phyloP scores from a whole-genome alignment of 2,113 vertebrate genomes.

The Candoia aspera region DNA sequence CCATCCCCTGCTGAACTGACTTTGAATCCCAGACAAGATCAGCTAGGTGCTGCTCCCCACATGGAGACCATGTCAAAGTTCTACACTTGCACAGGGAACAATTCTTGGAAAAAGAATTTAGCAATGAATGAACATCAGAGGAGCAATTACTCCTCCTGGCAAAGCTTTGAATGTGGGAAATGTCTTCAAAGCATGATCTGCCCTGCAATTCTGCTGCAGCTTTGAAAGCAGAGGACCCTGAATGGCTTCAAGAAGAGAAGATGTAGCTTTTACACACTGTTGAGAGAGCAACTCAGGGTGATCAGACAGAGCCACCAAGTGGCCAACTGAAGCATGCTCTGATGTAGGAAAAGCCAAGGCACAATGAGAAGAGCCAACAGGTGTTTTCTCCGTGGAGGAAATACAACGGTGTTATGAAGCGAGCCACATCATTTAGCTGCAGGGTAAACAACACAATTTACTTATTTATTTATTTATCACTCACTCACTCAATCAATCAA shows the following conservation, averaged over 20 bases:
- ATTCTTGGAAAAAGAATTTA: not conserved
- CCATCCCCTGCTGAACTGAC: no score
- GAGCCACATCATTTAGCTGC: not conserved
- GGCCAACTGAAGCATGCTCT: constrained; percentile 10
- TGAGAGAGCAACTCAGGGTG: not conserved
- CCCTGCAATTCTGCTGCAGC: not conserved
- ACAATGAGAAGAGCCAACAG: not conserved
- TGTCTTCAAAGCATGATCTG: not conserved
- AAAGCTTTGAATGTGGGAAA: not conserved
- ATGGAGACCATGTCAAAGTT: no score
- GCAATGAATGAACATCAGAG: no score
- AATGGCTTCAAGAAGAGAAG: not conserved
- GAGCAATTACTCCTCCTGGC: not conserved
- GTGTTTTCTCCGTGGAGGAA: not conserved
- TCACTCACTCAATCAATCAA: no score
- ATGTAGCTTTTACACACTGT: not conserved
- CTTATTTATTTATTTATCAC: no score
- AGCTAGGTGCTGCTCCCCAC: no score
- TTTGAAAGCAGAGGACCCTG: not conserved
- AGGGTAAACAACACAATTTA: rapidly evolving
- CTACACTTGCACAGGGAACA: not conserved
- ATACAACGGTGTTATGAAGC: not conserved
- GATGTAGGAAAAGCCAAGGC: not conserved
- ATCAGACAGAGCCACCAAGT: constrained; percentile 62
- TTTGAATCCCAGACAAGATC: no score